Conservation (phyloP, 1,140 invertebrate genomes). For the Aporrectodea caliginosa region DNA sequence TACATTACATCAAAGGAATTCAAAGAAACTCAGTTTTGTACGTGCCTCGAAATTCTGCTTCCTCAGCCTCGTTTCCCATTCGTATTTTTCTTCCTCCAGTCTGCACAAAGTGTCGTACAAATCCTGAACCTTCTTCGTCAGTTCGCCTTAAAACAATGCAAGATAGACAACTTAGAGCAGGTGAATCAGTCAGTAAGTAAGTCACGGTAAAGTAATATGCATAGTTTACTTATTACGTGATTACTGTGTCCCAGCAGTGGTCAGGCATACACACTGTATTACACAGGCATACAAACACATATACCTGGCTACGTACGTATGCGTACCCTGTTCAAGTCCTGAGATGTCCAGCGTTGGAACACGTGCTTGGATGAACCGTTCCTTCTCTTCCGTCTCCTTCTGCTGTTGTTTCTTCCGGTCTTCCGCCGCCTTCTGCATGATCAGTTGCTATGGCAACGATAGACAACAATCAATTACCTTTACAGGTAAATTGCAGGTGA, state of each 20-base stretch:
- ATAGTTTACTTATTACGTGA: too few relatives aligned
- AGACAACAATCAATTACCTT: too few relatives aligned
- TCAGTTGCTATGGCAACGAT: constrained; percentile 69
- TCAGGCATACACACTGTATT: too few relatives aligned
- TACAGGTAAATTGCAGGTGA: too few relatives aligned
- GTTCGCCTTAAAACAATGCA: constrained; percentile 80
- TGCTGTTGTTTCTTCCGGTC: constrained; percentile 99
- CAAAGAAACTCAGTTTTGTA: too few relatives aligned
- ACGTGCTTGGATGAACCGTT: constrained; percentile 92
- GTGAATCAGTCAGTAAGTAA: too few relatives aligned
- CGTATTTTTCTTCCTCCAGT: constrained; percentile 96
- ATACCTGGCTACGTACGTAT: too few relatives aligned
- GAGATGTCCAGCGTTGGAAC: constrained; percentile 84
- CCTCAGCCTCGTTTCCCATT: constrained; percentile 92
- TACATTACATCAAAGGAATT: too few relatives aligned
- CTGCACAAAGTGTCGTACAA: constrained; percentile 83
- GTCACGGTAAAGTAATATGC: too few relatives aligned
- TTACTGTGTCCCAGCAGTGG: too few relatives aligned
- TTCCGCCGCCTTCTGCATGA: constrained; percentile 99
- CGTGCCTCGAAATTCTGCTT: constrained; percentile 88
- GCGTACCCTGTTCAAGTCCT: constrained; percentile 77
- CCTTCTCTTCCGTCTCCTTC: constrained; percentile 94
- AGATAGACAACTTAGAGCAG: too few relatives aligned
- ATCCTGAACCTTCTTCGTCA: constrained; percentile 91
- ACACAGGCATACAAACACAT: too few relatives aligned